Conservation (phyloP, 2,888 invertebrate genomes). For the Torymus auratus region DNA sequence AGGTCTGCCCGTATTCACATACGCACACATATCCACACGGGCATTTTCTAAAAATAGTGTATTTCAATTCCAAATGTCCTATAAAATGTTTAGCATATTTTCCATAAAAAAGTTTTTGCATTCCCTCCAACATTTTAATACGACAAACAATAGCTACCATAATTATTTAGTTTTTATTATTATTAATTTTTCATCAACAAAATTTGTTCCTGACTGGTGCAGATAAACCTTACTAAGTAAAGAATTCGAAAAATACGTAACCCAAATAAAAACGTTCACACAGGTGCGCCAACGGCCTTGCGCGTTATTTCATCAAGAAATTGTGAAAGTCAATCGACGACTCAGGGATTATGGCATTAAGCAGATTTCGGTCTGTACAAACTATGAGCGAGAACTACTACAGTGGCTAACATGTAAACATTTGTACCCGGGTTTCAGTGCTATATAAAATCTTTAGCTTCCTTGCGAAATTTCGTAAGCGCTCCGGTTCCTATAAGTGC, state of each 20-base stretch:
- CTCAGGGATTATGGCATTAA: constrained; percentile 47
- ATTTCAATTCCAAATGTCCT: no score
- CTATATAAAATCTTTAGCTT: constrained; percentile 44
- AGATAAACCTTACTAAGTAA: no score
- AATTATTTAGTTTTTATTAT: no score
- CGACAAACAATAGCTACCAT: no score
- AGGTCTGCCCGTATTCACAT: no score
- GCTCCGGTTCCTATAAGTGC: constrained; percentile 44
- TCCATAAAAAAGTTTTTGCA: no score
- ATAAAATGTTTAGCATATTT: no score
- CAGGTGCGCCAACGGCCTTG: constrained; percentile 35
- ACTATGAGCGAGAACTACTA: neutral
- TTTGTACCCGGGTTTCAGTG: neutral
- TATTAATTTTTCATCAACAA: no score
- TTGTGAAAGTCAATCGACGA: constrained; percentile 49
- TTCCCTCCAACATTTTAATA: no score
- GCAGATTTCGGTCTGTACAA: constrained; percentile 12
- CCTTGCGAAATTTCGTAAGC: constrained; percentile 61
- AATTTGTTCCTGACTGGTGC: no score
- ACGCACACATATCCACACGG: no score
- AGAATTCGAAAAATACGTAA: neutral
- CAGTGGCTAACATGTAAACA: neutral
- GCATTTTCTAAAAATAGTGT: no score
- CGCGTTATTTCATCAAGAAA: constrained; percentile 45
- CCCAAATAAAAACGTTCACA: neutral